Evolutionary conservation across 1,140 invertebrate genomes (phyloP), one percentile per base, ranked within the genome.

Genomic region (Geopemphigus sp.): DNA sequence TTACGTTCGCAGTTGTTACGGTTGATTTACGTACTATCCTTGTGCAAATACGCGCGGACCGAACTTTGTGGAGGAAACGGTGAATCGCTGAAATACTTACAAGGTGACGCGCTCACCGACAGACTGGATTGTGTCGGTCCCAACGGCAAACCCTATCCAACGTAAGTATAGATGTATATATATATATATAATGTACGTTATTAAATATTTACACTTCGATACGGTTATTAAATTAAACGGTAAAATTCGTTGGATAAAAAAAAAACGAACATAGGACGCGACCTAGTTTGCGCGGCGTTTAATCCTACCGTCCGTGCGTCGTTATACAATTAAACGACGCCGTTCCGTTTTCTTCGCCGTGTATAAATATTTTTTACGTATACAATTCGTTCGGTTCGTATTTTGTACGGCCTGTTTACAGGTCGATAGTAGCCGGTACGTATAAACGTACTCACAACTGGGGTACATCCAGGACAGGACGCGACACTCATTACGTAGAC

Each of bases 61-160:
- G 53, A 80, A 80, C 81, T 81, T 81, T 82, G 82, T 32, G 82
- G 81, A 8, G 68, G 70, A 15, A 61, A 80, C 26, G 83, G 83
- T 26, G 81, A 83, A 73, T 81, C 82, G 17, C 85, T 94, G 64
- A 94, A 94, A 85, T 94, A 95, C 84, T 86, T 93, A 11, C 94
- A 92, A 90, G 94, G 94, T 11, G 92, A 95, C 85, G 94, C 94
- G 1, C 86, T 95, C 24, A 89, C 89, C 76, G 92, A 94, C 84
- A 88, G 90, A 15, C 85, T 86, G 5, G 90, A 93, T 82, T 94
- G 93, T 83, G 83, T 92, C 57, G 94, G 93, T 29, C 94, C 93
- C 1, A 92, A 94, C 84, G 90, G 93, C 82, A 85, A 88, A 81
- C 90, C 91, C 61, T 95, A 95, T 88, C 94, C 94, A 45, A 89